Evolutionary conservation across 2,888 invertebrate genomes (phyloP).

Genomic region (Meteorus colon): DNA sequence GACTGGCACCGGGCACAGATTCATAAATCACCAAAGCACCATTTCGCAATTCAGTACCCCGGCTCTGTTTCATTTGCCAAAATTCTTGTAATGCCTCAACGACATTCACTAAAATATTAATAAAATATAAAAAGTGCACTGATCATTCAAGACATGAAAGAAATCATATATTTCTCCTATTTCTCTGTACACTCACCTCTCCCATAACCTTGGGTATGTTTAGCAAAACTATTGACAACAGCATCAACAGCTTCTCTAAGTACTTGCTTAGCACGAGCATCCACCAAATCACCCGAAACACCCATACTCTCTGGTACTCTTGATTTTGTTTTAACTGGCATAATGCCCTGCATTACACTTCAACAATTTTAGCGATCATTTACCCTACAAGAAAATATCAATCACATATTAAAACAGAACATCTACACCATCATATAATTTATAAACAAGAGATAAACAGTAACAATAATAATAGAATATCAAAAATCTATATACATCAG

Average conservation of each 20-base stretch:
- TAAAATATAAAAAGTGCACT: not conserved
- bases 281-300: constrained; percentile 72
- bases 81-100: constrained; percentile 97
- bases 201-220: constrained; percentile 82
- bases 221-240: constrained; percentile 83
- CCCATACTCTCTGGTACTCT: constrained; percentile 70
- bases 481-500: not conserved
- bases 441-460: not conserved
- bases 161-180: constrained; percentile 55
- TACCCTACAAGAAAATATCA: constrained; percentile 54
- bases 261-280: constrained; percentile 76
- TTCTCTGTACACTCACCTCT: constrained; percentile 75
- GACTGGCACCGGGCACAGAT: constrained; percentile 91
- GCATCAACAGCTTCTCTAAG: constrained; percentile 83
- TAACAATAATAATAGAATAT: not conserved
- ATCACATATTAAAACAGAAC: not conserved
- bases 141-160: not conserved
- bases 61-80: constrained; percentile 96
- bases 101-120: constrained; percentile 84
- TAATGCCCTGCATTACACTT: constrained; percentile 69
- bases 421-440: not conserved
- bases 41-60: constrained; percentile 88
- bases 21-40: constrained; percentile 96
- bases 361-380: constrained; percentile 55
- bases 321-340: constrained; percentile 71